Conservation (phyloP, 2,888 invertebrate species). For the Torymus auratus region DNA sequence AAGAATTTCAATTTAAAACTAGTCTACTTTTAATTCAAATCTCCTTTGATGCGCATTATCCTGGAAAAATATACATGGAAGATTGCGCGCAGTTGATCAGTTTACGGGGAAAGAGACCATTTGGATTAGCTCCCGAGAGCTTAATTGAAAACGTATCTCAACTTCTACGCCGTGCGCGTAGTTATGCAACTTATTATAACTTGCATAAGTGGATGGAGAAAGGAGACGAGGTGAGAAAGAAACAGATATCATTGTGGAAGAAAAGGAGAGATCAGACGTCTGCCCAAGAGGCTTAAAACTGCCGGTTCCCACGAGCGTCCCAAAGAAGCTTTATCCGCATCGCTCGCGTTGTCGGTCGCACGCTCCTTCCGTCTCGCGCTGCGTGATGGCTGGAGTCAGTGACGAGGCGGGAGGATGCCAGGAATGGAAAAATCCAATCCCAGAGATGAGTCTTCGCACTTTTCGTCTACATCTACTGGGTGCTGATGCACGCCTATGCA, state of each 20-base stretch:
- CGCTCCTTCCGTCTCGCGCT: constrained; percentile 5
- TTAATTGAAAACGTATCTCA: constrained; percentile 42
- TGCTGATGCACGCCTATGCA: constrained; percentile 8
- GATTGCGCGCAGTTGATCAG: not conserved
- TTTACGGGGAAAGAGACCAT: constrained; percentile 1
- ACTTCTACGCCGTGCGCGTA: constrained; percentile 18
- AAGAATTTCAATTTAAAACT: no score
- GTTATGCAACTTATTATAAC: constrained; percentile 49
- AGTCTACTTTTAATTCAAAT: no score
- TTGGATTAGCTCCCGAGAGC: constrained; percentile 7
- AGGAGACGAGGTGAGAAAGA: not conserved
- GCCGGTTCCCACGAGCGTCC: constrained; percentile 45
- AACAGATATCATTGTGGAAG: constrained; percentile 31
- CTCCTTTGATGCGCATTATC: no score
- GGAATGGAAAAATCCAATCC: constrained; percentile 56
- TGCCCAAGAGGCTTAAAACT: constrained; percentile 39
- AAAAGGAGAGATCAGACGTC: not conserved
- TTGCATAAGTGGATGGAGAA: constrained; percentile 45
- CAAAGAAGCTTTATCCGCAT: constrained; percentile 52
- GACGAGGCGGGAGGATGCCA: not conserved
- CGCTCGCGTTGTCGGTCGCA: constrained; percentile 50
- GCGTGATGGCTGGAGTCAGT: not conserved
- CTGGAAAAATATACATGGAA: no score
- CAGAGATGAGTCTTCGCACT: constrained; percentile 54
- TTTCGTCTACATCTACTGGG: constrained; percentile 38